These are phyloP conservation scores for Girardia tigrina DNA, from an alignment of 2,888 invertebrate species.

Conservation along the genomic window DNA sequence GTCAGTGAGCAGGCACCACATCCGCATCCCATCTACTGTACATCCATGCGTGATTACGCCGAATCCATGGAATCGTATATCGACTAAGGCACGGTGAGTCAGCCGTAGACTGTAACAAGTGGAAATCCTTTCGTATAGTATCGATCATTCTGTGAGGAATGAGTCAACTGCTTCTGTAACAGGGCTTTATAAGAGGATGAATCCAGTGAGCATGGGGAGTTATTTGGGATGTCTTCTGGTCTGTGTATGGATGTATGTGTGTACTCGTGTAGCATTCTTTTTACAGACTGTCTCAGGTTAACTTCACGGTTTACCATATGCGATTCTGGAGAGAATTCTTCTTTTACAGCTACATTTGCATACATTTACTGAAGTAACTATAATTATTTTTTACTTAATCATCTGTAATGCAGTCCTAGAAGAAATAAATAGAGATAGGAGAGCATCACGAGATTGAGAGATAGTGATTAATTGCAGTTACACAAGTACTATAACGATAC, in stretches of 20 bases:
- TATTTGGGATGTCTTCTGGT: too few relatives aligned
- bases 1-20: not conserved
- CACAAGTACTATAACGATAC: not conserved
- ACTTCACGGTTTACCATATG: not conserved
- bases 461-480: not conserved
- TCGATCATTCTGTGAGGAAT: not conserved
- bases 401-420: not conserved
- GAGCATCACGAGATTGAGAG: not conserved
- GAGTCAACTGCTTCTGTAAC: not conserved
- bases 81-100: not conserved
- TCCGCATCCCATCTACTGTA: not conserved
- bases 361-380: not conserved
- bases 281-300: slow-evolving; percentile 17
- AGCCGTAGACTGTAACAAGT: not conserved
- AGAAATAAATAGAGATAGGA: not conserved
- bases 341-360: not conserved
- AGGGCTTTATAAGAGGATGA: not conserved
- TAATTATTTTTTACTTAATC: not conserved
- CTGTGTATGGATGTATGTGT: not conserved
- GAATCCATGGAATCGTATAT: not conserved
- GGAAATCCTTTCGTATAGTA: not conserved
- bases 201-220: too few relatives aligned
- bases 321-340: not conserved
- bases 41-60: slow-evolving; percentile 14
- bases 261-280: not conserved